Conservation (phyloP, 2,888 invertebrate genomes). For the Cephus nigrinus region DNA sequence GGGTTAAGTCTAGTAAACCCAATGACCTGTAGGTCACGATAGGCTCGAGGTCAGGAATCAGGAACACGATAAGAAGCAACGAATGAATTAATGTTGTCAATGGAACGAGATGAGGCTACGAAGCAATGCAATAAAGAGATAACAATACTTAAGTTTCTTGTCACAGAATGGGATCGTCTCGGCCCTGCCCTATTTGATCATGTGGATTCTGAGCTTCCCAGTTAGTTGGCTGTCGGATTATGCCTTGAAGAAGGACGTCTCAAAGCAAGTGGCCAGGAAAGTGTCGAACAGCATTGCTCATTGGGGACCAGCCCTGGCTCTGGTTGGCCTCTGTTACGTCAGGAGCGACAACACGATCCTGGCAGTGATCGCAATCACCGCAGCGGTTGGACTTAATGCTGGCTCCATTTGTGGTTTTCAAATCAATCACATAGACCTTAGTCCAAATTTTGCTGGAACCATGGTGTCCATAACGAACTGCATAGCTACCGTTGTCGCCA, state of each 20-base stretch:
- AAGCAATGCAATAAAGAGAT: no score
- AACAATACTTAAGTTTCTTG: background rate
- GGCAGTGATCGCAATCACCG: constrained; percentile 47
- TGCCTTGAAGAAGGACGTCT: constrained; percentile 51
- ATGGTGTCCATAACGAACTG: constrained; percentile 69
- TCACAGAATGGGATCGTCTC: constrained; percentile 67
- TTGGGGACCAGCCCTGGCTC: constrained; percentile 65
- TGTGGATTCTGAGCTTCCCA: constrained; percentile 70
- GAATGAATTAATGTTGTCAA: no score
- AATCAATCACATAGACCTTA: constrained; percentile 68
- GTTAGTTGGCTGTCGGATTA: constrained; percentile 68
- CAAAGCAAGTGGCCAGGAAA: constrained; percentile 56
- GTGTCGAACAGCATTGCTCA: constrained; percentile 70
- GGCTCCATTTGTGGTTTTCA: constrained; percentile 62
- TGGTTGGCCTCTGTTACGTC: constrained; percentile 58
- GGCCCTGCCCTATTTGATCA: constrained; percentile 70
- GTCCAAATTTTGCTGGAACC: constrained; percentile 68
- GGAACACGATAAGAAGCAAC: no score
- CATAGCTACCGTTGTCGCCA: constrained; percentile 64
- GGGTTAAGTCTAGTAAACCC: no score
- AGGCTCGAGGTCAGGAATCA: no score
- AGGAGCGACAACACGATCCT: constrained; percentile 30
- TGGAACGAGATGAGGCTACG: no score
- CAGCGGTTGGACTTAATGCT: constrained; percentile 59
- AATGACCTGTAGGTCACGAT: no score